phyloP scores from a whole-genome alignment of 2,888 invertebrate species.

The Luperina nickerlii region DNA sequence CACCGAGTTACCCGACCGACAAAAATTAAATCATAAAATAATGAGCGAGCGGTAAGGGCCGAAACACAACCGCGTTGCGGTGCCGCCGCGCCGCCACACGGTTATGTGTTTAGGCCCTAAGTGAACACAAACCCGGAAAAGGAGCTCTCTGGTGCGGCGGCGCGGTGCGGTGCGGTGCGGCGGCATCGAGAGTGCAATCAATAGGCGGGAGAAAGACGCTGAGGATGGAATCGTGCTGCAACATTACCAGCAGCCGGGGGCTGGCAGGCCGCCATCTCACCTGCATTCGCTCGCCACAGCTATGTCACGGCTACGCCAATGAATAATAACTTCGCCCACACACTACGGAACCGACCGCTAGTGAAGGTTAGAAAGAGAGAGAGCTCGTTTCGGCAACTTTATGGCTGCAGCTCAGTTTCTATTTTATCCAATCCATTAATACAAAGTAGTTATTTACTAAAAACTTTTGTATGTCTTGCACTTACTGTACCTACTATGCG shows the following conservation, averaged over 20 bases:
- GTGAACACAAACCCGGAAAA: slow-evolving; percentile 8
- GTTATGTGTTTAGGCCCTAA: too few species aligned
- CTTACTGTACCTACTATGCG: background rate
- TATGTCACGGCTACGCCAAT: background rate
- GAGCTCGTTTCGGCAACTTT: background rate
- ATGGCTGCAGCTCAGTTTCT: too few species aligned
- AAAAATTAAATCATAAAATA: slow-evolving; percentile 41
- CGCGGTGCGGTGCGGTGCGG: background rate
- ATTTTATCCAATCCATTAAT: too few species aligned
- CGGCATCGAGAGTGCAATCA: slow-evolving; percentile 13
- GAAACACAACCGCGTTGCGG: too few species aligned
- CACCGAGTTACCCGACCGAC: slow-evolving; percentile 12
- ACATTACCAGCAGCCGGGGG: slow-evolving; percentile 3
- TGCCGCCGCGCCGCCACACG: too few species aligned
- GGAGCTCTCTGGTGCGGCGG: background rate
- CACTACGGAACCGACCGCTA: background rate
- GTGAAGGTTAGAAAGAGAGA: too few species aligned
- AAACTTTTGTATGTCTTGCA: background rate
- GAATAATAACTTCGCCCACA: background rate
- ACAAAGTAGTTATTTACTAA: background rate
- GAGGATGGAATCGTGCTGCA: too few species aligned
- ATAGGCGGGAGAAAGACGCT: slow-evolving; percentile 9
- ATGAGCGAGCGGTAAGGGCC: background rate
- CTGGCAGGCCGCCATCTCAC: slow-evolving; percentile 12
- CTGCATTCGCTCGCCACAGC: background rate